phyloP scores from a whole-genome alignment of 2,888 invertebrate species.

The Lissonota sp. region DNA sequence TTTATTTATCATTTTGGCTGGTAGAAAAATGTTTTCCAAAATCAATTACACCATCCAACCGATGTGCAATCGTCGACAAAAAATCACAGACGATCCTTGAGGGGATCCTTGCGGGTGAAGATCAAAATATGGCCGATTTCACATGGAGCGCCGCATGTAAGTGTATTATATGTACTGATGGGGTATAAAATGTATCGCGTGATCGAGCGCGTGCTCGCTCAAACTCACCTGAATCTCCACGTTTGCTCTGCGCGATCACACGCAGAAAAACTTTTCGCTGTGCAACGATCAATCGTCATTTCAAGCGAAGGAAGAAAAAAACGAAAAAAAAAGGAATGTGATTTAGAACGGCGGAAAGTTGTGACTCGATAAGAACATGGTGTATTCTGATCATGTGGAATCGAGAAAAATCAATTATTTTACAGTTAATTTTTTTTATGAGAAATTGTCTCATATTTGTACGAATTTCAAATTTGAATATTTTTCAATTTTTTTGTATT shows the following conservation, averaged over 20 bases:
- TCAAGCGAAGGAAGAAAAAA: slow-evolving; percentile 9
- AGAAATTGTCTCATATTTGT: not conserved
- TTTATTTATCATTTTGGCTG: too few species aligned
- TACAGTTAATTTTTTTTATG: not conserved
- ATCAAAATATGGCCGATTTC: too few species aligned
- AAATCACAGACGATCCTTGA: too few species aligned
- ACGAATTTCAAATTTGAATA: too few species aligned
- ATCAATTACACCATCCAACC: too few species aligned
- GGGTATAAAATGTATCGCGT: slow-evolving; percentile 49
- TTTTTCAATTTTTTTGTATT: not conserved
- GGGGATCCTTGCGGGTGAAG: too few species aligned
- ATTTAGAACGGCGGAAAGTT: not conserved
- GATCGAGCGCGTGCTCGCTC: slow-evolving; percentile 64
- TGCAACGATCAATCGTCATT: slow-evolving; percentile 53
- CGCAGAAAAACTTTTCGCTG: slow-evolving; percentile 34
- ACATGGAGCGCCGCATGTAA: not conserved
- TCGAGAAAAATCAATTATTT: not conserved
- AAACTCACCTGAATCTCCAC: slow-evolving; percentile 45
- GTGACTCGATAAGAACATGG: not conserved
- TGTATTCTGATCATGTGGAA: not conserved
- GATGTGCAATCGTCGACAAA: too few species aligned
- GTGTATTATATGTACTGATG: slow-evolving; percentile 4
- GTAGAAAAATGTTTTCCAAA: too few species aligned
- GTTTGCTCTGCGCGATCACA: slow-evolving; percentile 35
- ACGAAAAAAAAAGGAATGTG: not conserved